These are phyloP conservation scores for Mesocentrotus franciscanus DNA, from an alignment of 53 echinoderm and acorn worm genomes.

Conservation along the genomic window DNA sequence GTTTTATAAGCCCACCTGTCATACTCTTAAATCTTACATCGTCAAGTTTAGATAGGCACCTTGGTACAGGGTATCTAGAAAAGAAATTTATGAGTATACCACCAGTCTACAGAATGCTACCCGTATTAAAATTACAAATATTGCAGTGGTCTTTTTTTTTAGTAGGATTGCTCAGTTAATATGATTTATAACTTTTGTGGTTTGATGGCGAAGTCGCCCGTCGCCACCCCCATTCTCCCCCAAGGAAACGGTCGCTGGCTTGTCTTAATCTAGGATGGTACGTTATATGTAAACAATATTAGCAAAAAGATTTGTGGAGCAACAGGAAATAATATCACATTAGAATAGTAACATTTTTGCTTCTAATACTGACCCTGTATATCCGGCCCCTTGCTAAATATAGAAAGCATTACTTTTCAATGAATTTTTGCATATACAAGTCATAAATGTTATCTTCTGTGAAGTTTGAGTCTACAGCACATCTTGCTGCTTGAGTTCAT, in stretches of 20 bases:
- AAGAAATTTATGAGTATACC: not conserved
- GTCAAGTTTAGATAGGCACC: not conserved
- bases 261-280: not conserved
- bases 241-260: not conserved
- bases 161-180: not conserved
- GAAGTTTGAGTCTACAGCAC: too few relatives aligned
- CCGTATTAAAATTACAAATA: not conserved
- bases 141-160: not conserved
- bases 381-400: not conserved
- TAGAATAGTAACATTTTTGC: not conserved
- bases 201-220: not conserved
- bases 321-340: not conserved
- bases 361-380: not conserved
- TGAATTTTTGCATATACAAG: not conserved
- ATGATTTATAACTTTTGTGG: slow-evolving; percentile 21
- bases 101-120: not conserved
- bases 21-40: slow-evolving; percentile 37
- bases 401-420: not conserved
- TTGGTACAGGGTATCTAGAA: not conserved
- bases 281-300: not conserved
- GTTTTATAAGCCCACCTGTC: slow-evolving; percentile 1
- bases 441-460: not conserved
- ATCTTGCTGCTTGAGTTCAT: too few relatives aligned
- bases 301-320: not conserved
- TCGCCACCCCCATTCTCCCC: not conserved